Evolutionary conservation across 2,888 invertebrate genomes (phyloP).

Genomic region (Thyatira batis): DNA sequence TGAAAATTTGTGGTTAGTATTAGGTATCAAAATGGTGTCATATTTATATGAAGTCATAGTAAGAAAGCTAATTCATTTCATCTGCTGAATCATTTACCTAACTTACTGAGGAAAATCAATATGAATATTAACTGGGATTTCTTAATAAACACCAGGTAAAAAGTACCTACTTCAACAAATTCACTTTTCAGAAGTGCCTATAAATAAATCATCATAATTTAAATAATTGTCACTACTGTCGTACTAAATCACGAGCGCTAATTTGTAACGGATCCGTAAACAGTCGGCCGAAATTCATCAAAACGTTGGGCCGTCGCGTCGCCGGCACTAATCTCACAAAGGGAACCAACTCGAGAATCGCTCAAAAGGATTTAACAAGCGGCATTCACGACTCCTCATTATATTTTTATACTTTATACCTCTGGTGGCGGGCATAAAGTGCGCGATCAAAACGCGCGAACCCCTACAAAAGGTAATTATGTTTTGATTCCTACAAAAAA

Average conservation of each 20-base stretch:
- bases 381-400: constrained; percentile 77
- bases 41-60: neutral
- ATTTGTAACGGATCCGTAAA: constrained; percentile 76
- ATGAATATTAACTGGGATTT: neutral
- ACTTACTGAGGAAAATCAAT: neutral
- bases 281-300: constrained; percentile 54
- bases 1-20: neutral
- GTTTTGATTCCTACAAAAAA: constrained; percentile 81
- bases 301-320: constrained; percentile 40
- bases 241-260: constrained; percentile 71
- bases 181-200: constrained; percentile 2
- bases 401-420: constrained; percentile 82
- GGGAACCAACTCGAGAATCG: constrained; percentile 55
- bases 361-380: constrained; percentile 82
- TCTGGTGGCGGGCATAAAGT: constrained; percentile 72
- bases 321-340: constrained; percentile 69
- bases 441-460: constrained; percentile 80
- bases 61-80: neutral
- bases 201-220: constrained; percentile 57
- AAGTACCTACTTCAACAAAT: neutral
- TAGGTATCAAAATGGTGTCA: neutral
- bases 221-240: constrained; percentile 59
- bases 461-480: constrained; percentile 83
- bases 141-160: neutral
- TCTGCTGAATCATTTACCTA: neutral